A percentile compares a stretch with the other conserved stretches of the same genome.
Conservation (phyloP, 2,888 invertebrate genomes). For the Leuctra nigra region DNA sequence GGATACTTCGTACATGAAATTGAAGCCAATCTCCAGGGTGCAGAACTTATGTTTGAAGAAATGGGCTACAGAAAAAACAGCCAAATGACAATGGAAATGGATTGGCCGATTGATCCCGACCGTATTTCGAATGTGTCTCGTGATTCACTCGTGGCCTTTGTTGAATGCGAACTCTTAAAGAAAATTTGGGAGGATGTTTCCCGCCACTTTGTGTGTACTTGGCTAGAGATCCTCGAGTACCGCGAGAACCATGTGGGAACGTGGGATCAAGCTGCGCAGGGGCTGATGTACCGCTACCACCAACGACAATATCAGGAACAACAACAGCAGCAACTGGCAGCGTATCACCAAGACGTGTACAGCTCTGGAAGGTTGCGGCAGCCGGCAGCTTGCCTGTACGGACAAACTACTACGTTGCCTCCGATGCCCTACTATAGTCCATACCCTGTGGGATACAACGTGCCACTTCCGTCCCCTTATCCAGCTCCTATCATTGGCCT, state of each 20-base stretch:
- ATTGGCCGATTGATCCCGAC: conserved; percentile 75
- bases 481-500: conserved; percentile 19
- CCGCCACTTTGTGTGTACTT: conserved; percentile 46
- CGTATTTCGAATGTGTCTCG: conserved; percentile 70
- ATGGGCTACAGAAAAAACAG: conserved; percentile 71
- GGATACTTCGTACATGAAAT: conserved; percentile 87
- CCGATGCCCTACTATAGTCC: conserved; percentile 20
- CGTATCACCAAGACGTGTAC: conserved; percentile 19
- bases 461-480: conserved; percentile 20
- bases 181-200: conserved; percentile 67
- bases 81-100: conserved; percentile 43
- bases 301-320: conserved; percentile 30
- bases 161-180: conserved; percentile 81
- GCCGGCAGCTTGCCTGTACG: conserved; percentile 17
- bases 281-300: conserved; percentile 31
- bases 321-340: conserved; percentile 25
- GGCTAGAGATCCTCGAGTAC: conserved; percentile 62
- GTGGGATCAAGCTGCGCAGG: conserved; percentile 39
- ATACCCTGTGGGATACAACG: conserved; percentile 19
- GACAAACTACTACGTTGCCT: conserved; percentile 18
- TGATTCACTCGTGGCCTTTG: conserved; percentile 79
- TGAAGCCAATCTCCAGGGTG: conserved; percentile 69
- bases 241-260: conserved; percentile 50
- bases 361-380: conserved; percentile 24
- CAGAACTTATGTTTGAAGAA: conserved; percentile 66